Evolutionary conservation across 1,140 invertebrate genomes (phyloP).

Genomic region (Bathynomus jamesi): DNA sequence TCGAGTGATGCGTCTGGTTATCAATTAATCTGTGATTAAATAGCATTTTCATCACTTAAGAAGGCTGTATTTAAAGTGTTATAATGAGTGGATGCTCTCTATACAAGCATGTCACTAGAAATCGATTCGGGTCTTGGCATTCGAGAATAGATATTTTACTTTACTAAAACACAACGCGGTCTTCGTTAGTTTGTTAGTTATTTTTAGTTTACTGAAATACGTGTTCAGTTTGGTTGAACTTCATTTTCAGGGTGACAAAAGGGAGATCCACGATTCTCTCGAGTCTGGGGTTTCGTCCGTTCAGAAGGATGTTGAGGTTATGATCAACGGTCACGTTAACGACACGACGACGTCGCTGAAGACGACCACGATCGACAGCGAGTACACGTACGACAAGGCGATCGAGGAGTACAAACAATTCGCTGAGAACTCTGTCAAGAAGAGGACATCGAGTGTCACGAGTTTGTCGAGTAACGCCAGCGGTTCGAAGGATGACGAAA

Average conservation of each 20-base stretch:
- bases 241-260: slow-evolving; percentile 32
- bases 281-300: slow-evolving; percentile 18
- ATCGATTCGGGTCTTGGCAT: too few relatives aligned
- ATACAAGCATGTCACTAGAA: too few relatives aligned
- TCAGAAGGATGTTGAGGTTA: slow-evolving; percentile 20
- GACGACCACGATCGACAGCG: slow-evolving; percentile 44
- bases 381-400: slow-evolving; percentile 77
- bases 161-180: too few relatives aligned
- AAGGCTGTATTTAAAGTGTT: too few relatives aligned
- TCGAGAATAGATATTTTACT: too few relatives aligned
- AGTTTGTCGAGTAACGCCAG: slow-evolving; percentile 40
- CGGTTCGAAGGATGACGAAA: slow-evolving; percentile 38
- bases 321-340: slow-evolving; percentile 21
- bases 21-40: too few relatives aligned
- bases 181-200: too few relatives aligned
- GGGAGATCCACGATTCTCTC: slow-evolving; percentile 31
- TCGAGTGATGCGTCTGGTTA: too few relatives aligned
- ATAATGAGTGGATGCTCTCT: too few relatives aligned
- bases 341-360: slow-evolving; percentile 2
- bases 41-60: too few relatives aligned
- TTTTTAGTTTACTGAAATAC: too few relatives aligned
- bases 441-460: slow-evolving; percentile 32
- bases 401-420: slow-evolving; percentile 71
- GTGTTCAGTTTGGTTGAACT: too few relatives aligned
- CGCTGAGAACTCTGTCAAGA: slow-evolving; percentile 47